These are phyloP conservation scores for Paralichthys olivaceus DNA, from an alignment of 2,113 vertebrate genomes.

Conservation along the genomic window DNA sequence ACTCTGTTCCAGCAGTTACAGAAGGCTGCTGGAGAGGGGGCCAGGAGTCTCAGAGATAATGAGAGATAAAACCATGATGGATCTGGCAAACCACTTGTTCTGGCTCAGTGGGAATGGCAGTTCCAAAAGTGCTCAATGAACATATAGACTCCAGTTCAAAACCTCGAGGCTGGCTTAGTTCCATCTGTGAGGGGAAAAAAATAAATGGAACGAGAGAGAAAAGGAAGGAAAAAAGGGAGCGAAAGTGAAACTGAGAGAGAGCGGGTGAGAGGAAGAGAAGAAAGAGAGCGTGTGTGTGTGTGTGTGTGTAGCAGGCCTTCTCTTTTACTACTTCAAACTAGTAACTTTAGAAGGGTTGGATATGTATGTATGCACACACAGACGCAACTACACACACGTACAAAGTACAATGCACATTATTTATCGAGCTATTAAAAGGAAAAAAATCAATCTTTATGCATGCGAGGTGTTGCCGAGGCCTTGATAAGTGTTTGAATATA, in stretches of 20 bases:
- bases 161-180: conserved; percentile 54
- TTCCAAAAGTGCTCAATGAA: conserved; percentile 42
- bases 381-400: neutral
- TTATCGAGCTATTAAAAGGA: neutral
- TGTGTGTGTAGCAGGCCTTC: neutral
- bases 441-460: neutral
- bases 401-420: neutral
- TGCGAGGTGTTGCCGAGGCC: neutral
- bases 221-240: conserved; percentile 4
- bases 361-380: neutral
- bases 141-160: conserved; percentile 48
- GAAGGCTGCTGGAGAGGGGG: conserved; percentile 26
- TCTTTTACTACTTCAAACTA: neutral
- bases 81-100: conserved; percentile 64
- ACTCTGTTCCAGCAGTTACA: conserved; percentile 51
- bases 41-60: conserved; percentile 58
- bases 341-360: neutral
- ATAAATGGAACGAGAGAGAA: conserved; percentile 27
- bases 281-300: neutral
- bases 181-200: conserved; percentile 39
- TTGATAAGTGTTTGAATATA: neutral
- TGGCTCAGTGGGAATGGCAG: conserved; percentile 58
- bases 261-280: neutral
- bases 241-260: neutral
- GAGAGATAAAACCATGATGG: conserved; percentile 69